A percentile compares a stretch with the other conserved stretches of the same genome.
These are phyloP conservation scores for Coelopa pilipes DNA, from an alignment of 2,888 invertebrate genomes.

Conservation along the genomic window DNA sequence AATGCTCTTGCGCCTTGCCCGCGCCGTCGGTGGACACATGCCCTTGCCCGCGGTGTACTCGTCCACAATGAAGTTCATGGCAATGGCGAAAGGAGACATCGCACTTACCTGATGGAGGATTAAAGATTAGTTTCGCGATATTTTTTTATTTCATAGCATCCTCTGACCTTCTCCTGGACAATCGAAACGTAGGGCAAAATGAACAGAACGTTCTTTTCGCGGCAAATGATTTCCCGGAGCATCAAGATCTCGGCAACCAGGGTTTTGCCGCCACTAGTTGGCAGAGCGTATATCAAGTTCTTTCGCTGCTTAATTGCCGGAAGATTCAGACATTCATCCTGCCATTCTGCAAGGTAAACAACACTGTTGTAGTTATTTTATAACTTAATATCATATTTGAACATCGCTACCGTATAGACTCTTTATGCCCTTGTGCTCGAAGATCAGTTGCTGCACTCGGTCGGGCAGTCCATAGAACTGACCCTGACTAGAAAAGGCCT, in stretches of 20 bases:
- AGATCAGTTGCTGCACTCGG: constrained; percentile 76
- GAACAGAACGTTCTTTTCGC: constrained; percentile 85
- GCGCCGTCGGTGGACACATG: constrained; percentile 83
- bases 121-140: background rate
- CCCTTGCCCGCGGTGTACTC: constrained; percentile 96
- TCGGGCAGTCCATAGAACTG: constrained; percentile 84
- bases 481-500: constrained; percentile 62
- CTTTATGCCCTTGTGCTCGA: constrained; percentile 80
- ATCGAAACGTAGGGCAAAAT: constrained; percentile 95
- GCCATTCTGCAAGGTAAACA: constrained; percentile 81
- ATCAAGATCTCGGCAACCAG: constrained; percentile 96
- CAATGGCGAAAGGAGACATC: constrained; percentile 87
- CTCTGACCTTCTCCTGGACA: constrained; percentile 91
- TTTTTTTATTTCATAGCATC: constrained; percentile 10
- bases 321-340: constrained; percentile 87
- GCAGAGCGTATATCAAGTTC: constrained; percentile 92
- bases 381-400: constrained; percentile 49
- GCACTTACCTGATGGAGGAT: constrained; percentile 56
- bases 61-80: constrained; percentile 88
- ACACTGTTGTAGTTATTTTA: background rate
- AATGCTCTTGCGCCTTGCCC: constrained; percentile 79
- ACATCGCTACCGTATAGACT: constrained; percentile 78
- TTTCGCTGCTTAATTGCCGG: constrained; percentile 76
- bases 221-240: constrained; percentile 83
- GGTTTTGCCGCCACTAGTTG: constrained; percentile 98